Evolutionary conservation across 2,888 invertebrate species (phyloP).

Genomic region (Chrysolina haemoptera): DNA sequence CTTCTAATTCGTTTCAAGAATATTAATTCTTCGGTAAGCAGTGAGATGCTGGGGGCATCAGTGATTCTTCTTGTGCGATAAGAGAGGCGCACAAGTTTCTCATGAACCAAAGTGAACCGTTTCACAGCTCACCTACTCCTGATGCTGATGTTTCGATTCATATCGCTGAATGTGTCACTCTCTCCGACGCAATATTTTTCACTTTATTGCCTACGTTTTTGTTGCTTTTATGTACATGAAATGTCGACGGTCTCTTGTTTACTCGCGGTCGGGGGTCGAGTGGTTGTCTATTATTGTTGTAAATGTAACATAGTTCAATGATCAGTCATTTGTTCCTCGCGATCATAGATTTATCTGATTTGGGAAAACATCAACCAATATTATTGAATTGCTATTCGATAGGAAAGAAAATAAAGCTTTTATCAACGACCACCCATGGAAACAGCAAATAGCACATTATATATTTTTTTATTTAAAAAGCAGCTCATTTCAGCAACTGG

Average conservation of each 20-base stretch:
- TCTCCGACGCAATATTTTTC: slow-evolving; percentile 52
- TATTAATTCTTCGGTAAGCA: slow-evolving; percentile 60
- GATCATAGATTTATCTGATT: too few relatives aligned
- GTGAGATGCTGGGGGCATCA: slow-evolving; percentile 62
- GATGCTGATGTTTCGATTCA: slow-evolving; percentile 61
- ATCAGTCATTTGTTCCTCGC: too few relatives aligned
- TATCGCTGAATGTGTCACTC: slow-evolving; percentile 60
- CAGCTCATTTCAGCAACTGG: too few relatives aligned
- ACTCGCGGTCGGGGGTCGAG: slow-evolving; percentile 8
- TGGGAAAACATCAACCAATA: too few relatives aligned
- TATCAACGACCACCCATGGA: too few relatives aligned
- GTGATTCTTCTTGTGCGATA: slow-evolving; percentile 63
- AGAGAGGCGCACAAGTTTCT: slow-evolving; percentile 62
- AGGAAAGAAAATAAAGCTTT: too few relatives aligned
- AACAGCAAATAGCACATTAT: too few relatives aligned
- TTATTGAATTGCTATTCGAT: too few relatives aligned
- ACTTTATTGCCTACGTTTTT: slow-evolving; percentile 51
- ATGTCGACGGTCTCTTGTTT: slow-evolving; percentile 19
- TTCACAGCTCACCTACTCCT: slow-evolving; percentile 63
- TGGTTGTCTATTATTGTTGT: neutral
- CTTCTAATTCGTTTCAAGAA: slow-evolving; percentile 63
- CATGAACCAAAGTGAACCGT: slow-evolving; percentile 63
- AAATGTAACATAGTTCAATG: too few relatives aligned
- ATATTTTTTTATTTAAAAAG: too few relatives aligned
- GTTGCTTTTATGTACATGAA: slow-evolving; percentile 28